Percentiles rank a stretch among this genome's conserved stretches.
These are phyloP conservation scores for Steinernema hermaphroditum DNA, from an alignment of 2,888 invertebrate genomes.

Conservation along the genomic window DNA sequence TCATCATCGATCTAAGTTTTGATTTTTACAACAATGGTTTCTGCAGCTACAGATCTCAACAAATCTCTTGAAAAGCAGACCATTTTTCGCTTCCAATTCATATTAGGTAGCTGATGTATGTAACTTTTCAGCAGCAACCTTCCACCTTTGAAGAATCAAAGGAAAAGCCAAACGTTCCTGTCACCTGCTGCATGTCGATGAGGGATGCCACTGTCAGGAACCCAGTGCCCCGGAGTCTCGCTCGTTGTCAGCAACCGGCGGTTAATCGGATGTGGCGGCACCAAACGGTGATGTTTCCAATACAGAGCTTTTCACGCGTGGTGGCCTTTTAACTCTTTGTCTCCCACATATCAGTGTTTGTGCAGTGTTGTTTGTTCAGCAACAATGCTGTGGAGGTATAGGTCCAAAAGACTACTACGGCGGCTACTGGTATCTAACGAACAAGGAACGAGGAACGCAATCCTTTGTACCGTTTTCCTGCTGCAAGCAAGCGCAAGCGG, in stretches of 20 bases:
- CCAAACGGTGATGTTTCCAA: slow-evolving; percentile 39
- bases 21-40: too few relatives aligned
- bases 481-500: slow-evolving; percentile 59
- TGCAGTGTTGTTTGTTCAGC: slow-evolving; percentile 46
- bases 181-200: slow-evolving; percentile 55
- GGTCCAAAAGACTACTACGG: slow-evolving; percentile 58
- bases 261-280: slow-evolving; percentile 52
- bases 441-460: slow-evolving; percentile 58
- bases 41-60: too few relatives aligned
- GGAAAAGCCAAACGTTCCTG: slow-evolving; percentile 43
- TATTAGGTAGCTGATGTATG: too few relatives aligned
- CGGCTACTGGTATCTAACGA: slow-evolving; percentile 65
- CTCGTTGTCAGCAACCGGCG: slow-evolving; percentile 54
- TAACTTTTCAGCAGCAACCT: not conserved
- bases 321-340: slow-evolving; percentile 12
- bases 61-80: too few relatives aligned
- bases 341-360: not conserved
- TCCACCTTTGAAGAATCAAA: not conserved
- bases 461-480: slow-evolving; percentile 62
- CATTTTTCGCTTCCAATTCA: too few relatives aligned
- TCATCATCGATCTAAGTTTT: too few relatives aligned
- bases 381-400: slow-evolving; percentile 63
- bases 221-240: slow-evolving; percentile 50
- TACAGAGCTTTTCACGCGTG: not conserved
- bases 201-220: slow-evolving; percentile 52